Conservation (phyloP, 2,797 vertebrate species). For the Clarias pachynema region DNA sequence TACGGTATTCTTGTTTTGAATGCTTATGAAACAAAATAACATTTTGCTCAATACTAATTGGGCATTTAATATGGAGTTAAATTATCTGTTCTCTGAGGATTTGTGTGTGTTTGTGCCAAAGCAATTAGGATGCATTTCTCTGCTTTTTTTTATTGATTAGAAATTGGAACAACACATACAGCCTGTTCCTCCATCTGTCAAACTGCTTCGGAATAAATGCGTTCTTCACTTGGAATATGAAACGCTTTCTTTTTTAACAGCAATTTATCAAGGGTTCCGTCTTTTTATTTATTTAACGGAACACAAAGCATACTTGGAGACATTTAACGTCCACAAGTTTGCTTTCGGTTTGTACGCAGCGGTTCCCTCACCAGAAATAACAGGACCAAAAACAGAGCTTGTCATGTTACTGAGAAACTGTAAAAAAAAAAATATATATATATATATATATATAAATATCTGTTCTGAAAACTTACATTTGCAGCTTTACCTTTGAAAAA, state of each 20-base stretch:
- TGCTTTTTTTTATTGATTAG: slow-evolving; percentile 15
- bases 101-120: background rate
- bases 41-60: slow-evolving; percentile 17
- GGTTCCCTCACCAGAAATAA: background rate
- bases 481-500: background rate
- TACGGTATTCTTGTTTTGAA: background rate
- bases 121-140: slow-evolving; percentile 18
- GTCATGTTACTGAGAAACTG: background rate
- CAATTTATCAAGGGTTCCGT: no score
- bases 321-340: background rate
- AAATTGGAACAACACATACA: background rate
- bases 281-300: background rate
- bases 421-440: no score
- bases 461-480: background rate
- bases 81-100: slow-evolving; percentile 2
- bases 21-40: background rate
- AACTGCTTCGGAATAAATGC: background rate
- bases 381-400: background rate
- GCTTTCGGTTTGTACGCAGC: background rate
- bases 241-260: background rate
- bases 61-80: slow-evolving; percentile 17
- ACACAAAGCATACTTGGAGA: background rate
- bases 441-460: no score
- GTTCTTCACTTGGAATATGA: background rate
- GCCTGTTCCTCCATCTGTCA: slow-evolving; percentile 23